Conservation (phyloP, 2,113 vertebrate species). For the Lycaon pictus region DNA sequence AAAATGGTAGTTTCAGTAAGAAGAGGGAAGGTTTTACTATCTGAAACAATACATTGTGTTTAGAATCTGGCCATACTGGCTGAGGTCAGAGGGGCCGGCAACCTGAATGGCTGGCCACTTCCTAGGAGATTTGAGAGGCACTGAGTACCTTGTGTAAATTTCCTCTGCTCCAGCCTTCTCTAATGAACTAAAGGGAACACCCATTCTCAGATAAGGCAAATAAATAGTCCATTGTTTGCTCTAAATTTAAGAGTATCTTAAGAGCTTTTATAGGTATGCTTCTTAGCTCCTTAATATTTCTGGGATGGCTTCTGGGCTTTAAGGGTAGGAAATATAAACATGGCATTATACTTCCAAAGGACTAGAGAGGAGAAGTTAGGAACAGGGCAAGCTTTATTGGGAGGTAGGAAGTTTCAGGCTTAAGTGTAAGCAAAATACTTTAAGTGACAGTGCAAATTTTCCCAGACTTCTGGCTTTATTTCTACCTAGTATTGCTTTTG, state of each 20-base stretch:
- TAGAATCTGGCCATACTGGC: not conserved
- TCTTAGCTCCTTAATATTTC: slow-evolving; percentile 79
- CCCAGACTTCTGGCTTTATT: not conserved
- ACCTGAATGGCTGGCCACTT: slow-evolving; percentile 51
- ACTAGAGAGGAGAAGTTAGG: not conserved
- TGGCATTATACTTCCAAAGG: slow-evolving; percentile 28
- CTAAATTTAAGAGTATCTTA: slow-evolving; percentile 73
- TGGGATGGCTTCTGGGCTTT: slow-evolving; percentile 60
- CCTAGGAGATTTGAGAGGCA: slow-evolving; percentile 73
- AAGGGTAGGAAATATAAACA: slow-evolving; percentile 74
- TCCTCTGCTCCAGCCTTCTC: slow-evolving; percentile 60
- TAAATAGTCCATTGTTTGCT: slow-evolving; percentile 80
- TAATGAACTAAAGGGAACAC: slow-evolving; percentile 78
- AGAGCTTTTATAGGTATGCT: slow-evolving; percentile 73
- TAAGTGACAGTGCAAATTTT: slow-evolving; percentile 12
- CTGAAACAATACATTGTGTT: not conserved
- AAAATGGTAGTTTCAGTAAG: not conserved
- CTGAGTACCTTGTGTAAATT: slow-evolving; percentile 71
- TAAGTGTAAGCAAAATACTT: not conserved
- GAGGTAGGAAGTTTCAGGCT: not conserved
- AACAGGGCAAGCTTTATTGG: slow-evolving; percentile 21
- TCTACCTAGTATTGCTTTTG: not conserved
- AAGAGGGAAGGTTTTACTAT: not conserved
- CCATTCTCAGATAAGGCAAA: slow-evolving; percentile 77
- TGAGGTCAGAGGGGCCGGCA: slow-evolving; percentile 8